These are phyloP conservation scores for Papilio gigon DNA, from an alignment of 2,888 invertebrate genomes.

Conservation along the genomic window DNA sequence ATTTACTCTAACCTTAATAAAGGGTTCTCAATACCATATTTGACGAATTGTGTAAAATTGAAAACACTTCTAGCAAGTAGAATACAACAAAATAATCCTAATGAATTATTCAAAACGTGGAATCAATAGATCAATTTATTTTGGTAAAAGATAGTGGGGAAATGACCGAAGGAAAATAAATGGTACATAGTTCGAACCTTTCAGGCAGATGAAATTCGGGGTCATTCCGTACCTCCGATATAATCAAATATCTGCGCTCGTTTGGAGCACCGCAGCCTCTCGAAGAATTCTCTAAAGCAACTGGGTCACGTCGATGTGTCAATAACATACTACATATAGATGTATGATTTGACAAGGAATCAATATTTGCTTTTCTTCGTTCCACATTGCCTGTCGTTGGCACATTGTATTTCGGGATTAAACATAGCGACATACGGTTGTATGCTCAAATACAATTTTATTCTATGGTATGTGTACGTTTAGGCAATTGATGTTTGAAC, in stretches of 20 bases:
- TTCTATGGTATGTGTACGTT: neutral
- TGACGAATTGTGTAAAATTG: too few species aligned
- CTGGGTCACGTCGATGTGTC: slow-evolving; percentile 43
- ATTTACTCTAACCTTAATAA: too few species aligned
- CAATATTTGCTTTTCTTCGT: slow-evolving; percentile 28
- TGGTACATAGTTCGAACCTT: slow-evolving; percentile 71
- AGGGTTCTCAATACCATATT: too few species aligned
- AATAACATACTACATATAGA: slow-evolving; percentile 37
- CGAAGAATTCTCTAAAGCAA: slow-evolving; percentile 47
- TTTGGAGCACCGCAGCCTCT: slow-evolving; percentile 49
- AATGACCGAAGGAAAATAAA: slow-evolving; percentile 75
- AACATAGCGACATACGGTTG: neutral
- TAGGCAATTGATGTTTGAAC: too few species aligned
- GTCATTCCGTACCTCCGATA: slow-evolving; percentile 62
- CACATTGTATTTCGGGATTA: neutral
- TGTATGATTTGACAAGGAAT: slow-evolving; percentile 9
- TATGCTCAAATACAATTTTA: neutral
- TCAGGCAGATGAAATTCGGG: slow-evolving; percentile 74
- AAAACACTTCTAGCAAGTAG: neutral
- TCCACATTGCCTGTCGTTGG: neutral
- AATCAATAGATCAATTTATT: slow-evolving; percentile 60
- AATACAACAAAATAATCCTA: slow-evolving; percentile 2
- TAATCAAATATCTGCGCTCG: slow-evolving; percentile 64
- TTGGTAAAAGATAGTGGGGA: slow-evolving; percentile 62
- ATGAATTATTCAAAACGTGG: slow-evolving; percentile 30